phyloP scores from a whole-genome alignment of 1,140 invertebrate species.

The Leptinotarsa texana region DNA sequence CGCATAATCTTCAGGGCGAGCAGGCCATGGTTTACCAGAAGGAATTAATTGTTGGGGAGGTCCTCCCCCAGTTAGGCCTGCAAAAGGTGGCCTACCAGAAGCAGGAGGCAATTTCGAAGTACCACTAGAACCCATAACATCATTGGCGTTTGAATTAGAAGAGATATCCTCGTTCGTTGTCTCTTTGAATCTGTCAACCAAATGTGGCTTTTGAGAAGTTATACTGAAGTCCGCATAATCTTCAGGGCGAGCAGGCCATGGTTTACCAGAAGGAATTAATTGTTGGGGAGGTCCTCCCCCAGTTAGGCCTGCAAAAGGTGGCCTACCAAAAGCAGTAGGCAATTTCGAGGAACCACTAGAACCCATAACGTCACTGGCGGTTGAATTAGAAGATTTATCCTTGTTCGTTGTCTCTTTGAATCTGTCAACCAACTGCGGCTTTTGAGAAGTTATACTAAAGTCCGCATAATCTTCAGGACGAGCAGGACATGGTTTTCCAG shows the following conservation, averaged over 20 bases:
- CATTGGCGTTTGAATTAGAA: not conserved
- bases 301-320: slow-evolving; percentile 21
- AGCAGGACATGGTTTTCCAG: slow-evolving; percentile 32
- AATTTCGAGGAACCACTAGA: too few species aligned
- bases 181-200: not conserved
- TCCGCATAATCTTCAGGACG: slow-evolving; percentile 13
- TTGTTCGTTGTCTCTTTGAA: not conserved
- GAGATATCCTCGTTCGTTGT: not conserved
- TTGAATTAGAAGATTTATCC: not conserved
- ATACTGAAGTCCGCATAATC: too few species aligned
- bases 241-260: slow-evolving; percentile 20
- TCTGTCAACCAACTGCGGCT: not conserved
- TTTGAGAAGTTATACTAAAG: not conserved
- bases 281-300: slow-evolving; percentile 4
- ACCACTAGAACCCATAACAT: not conserved
- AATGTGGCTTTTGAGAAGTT: too few species aligned
- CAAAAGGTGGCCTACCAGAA: slow-evolving; percentile 24
- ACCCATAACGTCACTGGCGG: not conserved
- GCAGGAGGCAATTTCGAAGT: not conserved
- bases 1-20: slow-evolving; percentile 5
- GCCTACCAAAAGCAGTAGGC: not conserved
- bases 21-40: slow-evolving; percentile 30
- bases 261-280: slow-evolving; percentile 15
- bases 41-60: not conserved
- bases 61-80: too few species aligned